A percentile compares a stretch with the other conserved stretches of the same genome.
Conservation (phyloP, 2,888 invertebrate species). For the Isoperla grammatica region DNA sequence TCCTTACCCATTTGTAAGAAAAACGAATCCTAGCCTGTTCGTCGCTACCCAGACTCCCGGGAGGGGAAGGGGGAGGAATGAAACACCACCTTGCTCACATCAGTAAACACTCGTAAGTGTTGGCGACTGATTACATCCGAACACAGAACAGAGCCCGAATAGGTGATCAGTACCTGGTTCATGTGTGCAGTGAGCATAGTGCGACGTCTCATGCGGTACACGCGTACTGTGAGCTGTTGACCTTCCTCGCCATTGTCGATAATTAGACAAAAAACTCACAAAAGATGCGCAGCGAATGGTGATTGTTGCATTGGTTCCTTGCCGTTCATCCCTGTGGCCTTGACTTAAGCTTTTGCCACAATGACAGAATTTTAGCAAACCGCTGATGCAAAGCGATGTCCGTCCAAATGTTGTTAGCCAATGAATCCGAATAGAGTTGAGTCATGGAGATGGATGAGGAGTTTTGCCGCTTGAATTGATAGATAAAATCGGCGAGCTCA, state of each 20-base stretch:
- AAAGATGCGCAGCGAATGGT: conserved; percentile 6
- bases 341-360: conserved; percentile 9
- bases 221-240: conserved; percentile 1
- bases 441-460: conserved; percentile 14
- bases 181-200: no score
- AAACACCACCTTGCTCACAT: no score
- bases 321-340: not conserved
- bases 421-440: conserved; percentile 16
- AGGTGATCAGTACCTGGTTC: no score
- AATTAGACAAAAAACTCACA: conserved; percentile 8
- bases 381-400: conserved; percentile 8
- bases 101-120: no score
- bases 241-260: conserved; percentile 6
- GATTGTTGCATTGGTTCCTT: conserved; percentile 12
- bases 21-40: no score
- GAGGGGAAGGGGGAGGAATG: no score
- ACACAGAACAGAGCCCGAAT: no score
- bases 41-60: no score
- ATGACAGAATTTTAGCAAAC: conserved; percentile 10
- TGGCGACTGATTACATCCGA: no score
- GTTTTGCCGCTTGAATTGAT: conserved; percentile 18
- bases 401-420: not conserved
- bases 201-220: no score
- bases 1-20: no score
- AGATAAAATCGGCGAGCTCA: conserved; percentile 16